Conservation (phyloP, 2,797 vertebrate species). For the Takifugu rubripes region DNA sequence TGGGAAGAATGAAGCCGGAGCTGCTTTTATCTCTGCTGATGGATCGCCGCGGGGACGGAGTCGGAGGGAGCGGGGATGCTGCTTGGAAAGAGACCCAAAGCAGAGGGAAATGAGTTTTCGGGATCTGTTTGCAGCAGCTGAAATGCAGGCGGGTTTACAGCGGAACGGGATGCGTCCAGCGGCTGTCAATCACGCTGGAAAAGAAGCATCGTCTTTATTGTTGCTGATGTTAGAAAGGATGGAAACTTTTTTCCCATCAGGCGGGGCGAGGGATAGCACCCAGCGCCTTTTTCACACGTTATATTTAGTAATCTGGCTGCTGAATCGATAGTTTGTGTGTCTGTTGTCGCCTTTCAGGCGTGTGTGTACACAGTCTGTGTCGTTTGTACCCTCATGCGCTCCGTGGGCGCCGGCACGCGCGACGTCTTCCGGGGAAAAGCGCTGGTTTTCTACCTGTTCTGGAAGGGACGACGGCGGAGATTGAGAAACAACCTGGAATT, state of each 20-base stretch:
- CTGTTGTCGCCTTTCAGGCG: too few species aligned
- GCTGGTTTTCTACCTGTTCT: conserved; percentile 10
- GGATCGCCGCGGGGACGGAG: conserved; percentile 55
- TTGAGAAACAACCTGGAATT: conserved; percentile 30
- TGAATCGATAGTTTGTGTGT: too few species aligned
- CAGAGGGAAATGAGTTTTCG: conserved; percentile 27
- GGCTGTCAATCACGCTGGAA: conserved; percentile 28
- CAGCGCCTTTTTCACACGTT: too few species aligned
- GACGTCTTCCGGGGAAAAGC: conserved; percentile 11
- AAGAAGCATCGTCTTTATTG: too few species aligned
- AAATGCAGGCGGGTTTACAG: conserved; percentile 52
- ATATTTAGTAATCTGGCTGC: too few species aligned
- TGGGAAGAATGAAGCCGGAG: conserved; percentile 39
- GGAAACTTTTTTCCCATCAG: too few species aligned
- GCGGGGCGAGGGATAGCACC: too few species aligned
- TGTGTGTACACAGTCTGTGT: not conserved
- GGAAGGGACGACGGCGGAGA: conserved; percentile 38
- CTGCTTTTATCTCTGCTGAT: conserved; percentile 60
- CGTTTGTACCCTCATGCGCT: not conserved
- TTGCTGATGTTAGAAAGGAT: too few species aligned
- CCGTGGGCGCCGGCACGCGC: not conserved
- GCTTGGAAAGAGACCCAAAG: conserved; percentile 18
- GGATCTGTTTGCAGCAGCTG: conserved; percentile 60
- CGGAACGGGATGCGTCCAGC: conserved; percentile 28
- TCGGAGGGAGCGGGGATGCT: not conserved